Evolutionary conservation across 2,113 vertebrate species (phyloP).

Genomic region (Mustela lutreola): DNA sequence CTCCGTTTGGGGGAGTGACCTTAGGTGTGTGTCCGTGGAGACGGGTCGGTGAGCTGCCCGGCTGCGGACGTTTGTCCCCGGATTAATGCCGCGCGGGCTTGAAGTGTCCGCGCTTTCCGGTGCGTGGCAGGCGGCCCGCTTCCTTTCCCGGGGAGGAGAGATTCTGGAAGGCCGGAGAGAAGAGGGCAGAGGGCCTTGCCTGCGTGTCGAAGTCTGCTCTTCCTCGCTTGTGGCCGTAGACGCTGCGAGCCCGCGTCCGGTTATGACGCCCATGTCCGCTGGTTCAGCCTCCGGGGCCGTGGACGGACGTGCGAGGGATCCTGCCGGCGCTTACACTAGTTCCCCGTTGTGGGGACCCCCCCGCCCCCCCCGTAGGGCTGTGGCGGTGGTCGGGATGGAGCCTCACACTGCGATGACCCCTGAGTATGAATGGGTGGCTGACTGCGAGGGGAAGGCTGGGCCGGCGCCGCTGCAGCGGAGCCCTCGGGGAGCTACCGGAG

Average conservation of each 20-base stretch:
- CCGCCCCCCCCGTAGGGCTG: too few species aligned
- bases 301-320: background rate
- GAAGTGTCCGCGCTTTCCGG: background rate
- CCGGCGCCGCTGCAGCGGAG: background rate
- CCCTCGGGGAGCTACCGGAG: background rate
- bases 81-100: background rate
- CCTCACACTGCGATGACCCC: background rate
- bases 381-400: background rate
- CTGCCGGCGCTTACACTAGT: accelerated
- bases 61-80: background rate
- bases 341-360: too few species aligned
- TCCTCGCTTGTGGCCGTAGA: accelerated
- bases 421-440: background rate
- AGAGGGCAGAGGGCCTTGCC: background rate
- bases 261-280: accelerated
- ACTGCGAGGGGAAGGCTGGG: background rate
- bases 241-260: accelerated
- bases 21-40: background rate
- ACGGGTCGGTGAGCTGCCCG: background rate
- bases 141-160: background rate
- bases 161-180: background rate
- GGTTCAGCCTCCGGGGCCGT: background rate
- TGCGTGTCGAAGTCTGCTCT: background rate
- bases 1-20: background rate
- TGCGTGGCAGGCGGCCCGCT: accelerated